Evolutionary conservation across 2,113 vertebrate species (phyloP), one percentile per base, ranked within the genome.

Genomic region (Lagenorhynchus albirostris): DNA sequence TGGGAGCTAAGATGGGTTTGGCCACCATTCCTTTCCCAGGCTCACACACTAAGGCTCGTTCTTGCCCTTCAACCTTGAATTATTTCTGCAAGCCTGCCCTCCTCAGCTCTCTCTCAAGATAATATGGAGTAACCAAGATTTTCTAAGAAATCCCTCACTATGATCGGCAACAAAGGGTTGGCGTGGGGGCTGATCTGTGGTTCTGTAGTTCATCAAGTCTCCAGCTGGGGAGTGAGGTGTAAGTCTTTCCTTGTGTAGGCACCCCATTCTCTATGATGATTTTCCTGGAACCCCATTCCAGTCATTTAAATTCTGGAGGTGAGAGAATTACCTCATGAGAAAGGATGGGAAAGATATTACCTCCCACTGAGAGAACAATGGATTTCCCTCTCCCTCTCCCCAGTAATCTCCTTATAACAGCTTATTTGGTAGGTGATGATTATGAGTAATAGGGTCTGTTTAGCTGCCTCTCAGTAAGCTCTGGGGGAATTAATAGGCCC

Each of bases 321-420:
- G 29, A 85, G 74, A 44, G 26, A 86, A 74, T 26, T 63, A 38
- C 17, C 17, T 70, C 36, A 8, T 29, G 44, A 65, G 84, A 70
- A 85, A 91, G 60, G 41, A n/a, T 26, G 47, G 29, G 47, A 50
- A 86, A 82, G 79, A 73, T 70, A 71, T 65, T 33, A 25, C 55
- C 53, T 82, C 90, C 62, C 20, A 33, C 86, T 55, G n/a, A 87
- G 79, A 93, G 73, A 73, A 41, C 6, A 62, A n/a, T 17, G 18
- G 9, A 38, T 8, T 62, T 2, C 4, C 18, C 29, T 44, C 67
- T 2, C 29, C n/a, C 44, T 18, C 26, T 67, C 20, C 23, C 18
- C 8, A 88, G 36, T 77, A 87, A 93, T 71, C 91, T 74, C 87
- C 68, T 91, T 25, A 55, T 17, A 92, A 80, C n/a, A 71, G 50